A percentile compares a stretch with the other conserved stretches of the same genome.
phyloP scores from a whole-genome alignment of 1,140 invertebrate species.

The Coelopa frigida region DNA sequence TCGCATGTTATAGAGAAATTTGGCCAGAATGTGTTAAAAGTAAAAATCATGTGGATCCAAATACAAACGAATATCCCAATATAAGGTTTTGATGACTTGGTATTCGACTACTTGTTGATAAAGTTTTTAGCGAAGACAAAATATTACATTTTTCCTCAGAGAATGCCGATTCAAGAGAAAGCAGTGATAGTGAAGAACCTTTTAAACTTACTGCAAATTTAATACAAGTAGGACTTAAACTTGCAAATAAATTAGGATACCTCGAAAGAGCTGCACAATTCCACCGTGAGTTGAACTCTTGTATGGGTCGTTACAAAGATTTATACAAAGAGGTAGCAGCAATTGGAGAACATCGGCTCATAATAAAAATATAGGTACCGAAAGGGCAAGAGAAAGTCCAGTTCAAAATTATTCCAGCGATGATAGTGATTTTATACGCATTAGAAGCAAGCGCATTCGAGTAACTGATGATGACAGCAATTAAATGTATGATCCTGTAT shows the following conservation, averaged over 20 bases:
- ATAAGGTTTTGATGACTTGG: slow-evolving; percentile 13
- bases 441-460: slow-evolving; percentile 7
- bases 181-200: slow-evolving; percentile 11
- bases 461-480: slow-evolving; percentile 10
- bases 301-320: slow-evolving; percentile 14
- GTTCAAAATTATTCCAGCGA: slow-evolving; percentile 10
- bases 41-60: slow-evolving; percentile 5
- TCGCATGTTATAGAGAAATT: slow-evolving; percentile 13
- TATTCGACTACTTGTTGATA: slow-evolving; percentile 21
- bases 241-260: slow-evolving; percentile 11
- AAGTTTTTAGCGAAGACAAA: slow-evolving; percentile 12
- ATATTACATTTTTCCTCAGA: slow-evolving; percentile 5
- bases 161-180: slow-evolving; percentile 7
- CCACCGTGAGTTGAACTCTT: slow-evolving; percentile 12
- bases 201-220: slow-evolving; percentile 11
- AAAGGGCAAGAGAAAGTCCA: slow-evolving; percentile 13
- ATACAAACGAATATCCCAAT: slow-evolving; percentile 11
- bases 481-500: slow-evolving; percentile 5
- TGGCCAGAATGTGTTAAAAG: slow-evolving; percentile 15
- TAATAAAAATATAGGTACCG: slow-evolving; percentile 12
- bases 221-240: slow-evolving; percentile 13
- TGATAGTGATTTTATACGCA: slow-evolving; percentile 8
- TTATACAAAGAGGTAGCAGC: slow-evolving; percentile 6
- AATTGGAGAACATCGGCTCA: slow-evolving; percentile 13
- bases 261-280: slow-evolving; percentile 15